Evolutionary conservation across 2,888 invertebrate species (phyloP).

Genomic region (Pyrochroa serraticornis): DNA sequence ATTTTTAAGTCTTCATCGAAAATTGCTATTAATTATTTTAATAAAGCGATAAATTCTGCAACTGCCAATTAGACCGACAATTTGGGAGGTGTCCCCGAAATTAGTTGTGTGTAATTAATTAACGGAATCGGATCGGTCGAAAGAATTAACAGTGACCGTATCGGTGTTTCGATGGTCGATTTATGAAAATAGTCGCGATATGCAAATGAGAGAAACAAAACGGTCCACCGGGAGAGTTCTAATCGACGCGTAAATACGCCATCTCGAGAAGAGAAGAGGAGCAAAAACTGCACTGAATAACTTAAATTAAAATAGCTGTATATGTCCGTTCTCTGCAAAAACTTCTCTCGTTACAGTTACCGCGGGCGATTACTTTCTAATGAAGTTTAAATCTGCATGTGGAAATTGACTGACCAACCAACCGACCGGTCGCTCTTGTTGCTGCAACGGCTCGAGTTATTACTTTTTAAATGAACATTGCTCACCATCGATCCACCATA

Average conservation of each 20-base stretch:
- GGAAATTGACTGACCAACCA: constrained; percentile 38
- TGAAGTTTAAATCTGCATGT: constrained; percentile 48
- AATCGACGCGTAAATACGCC: constrained; percentile 9
- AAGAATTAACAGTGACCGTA: too few species aligned
- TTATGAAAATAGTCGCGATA: too few species aligned
- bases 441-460: constrained; percentile 34
- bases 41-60: too few species aligned
- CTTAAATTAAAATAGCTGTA: constrained; percentile 47
- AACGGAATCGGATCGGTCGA: too few species aligned
- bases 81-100: too few species aligned
- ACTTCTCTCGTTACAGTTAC: constrained; percentile 43
- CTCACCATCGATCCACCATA: constrained; percentile 23
- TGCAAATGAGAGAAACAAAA: constrained; percentile 8
- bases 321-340: constrained; percentile 40
- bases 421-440: constrained; percentile 32
- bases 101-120: too few species aligned
- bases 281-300: constrained; percentile 46
- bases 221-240: constrained; percentile 8
- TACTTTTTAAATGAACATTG: constrained; percentile 36
- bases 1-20: too few species aligned
- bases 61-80: too few species aligned
- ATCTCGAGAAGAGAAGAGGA: constrained; percentile 27
- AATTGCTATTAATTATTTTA: too few species aligned
- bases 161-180: too few species aligned
- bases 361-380: constrained; percentile 48